These are phyloP conservation scores for Kryptolebias marmoratus DNA, from an alignment of 2,113 vertebrate genomes.

Conservation along the genomic window DNA sequence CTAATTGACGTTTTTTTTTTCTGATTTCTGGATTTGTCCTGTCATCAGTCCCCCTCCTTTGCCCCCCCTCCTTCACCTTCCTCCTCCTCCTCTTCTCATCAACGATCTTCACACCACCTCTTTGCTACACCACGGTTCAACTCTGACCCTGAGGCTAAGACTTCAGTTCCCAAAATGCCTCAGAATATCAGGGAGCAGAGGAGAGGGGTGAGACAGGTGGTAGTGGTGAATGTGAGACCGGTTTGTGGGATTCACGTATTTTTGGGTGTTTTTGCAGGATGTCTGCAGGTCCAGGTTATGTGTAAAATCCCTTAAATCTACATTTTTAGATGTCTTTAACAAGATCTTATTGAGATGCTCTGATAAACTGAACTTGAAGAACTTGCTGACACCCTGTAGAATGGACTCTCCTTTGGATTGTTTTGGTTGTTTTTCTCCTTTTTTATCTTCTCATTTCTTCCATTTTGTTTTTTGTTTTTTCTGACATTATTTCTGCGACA, in stretches of 20 bases:
- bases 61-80: slow-evolving; percentile 79
- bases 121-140: slow-evolving; percentile 87
- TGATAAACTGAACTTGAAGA: background rate
- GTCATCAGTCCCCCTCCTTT: slow-evolving; percentile 69
- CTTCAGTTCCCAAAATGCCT: slow-evolving; percentile 91
- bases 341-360: background rate
- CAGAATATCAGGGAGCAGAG: slow-evolving; percentile 89
- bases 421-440: background rate
- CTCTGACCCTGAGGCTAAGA: slow-evolving; percentile 94
- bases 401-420: background rate
- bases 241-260: slow-evolving; percentile 18
- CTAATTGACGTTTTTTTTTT: slow-evolving; percentile 3
- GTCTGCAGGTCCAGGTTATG: slow-evolving; percentile 38
- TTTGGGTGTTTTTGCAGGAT: slow-evolving; percentile 13
- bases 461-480: slow-evolving; percentile 12
- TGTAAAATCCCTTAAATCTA: background rate
- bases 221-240: slow-evolving; percentile 15
- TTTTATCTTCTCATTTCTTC: background rate
- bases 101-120: slow-evolving; percentile 83
- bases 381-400: slow-evolving; percentile 52
- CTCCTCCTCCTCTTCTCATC: slow-evolving; percentile 83
- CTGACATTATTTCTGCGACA: slow-evolving; percentile 14
- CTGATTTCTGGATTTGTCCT: slow-evolving; percentile 77
- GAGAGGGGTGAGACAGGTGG: slow-evolving; percentile 91
- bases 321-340: background rate